Evolutionary conservation across 2,888 invertebrate species (phyloP), one percentile per base, ranked within the genome.

Genomic region (Camponotus fellah): DNA sequence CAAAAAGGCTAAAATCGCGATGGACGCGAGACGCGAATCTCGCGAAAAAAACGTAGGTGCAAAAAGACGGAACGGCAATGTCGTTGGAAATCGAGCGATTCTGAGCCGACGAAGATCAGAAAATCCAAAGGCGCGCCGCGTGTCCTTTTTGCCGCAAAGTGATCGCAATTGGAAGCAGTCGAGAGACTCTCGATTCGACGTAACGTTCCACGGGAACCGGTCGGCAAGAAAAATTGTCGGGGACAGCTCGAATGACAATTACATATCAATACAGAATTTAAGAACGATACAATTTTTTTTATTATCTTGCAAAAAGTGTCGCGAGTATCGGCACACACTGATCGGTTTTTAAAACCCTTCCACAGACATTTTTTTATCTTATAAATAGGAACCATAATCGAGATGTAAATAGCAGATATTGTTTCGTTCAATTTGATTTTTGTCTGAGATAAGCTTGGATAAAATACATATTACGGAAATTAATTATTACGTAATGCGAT

Each of bases 191-290:
- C 87, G 91, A 93, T 92, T 91, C 88, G 90, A 89, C 86, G 66
- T 77, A 53, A 88, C 89, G 68, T n/a, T 75, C 68, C 68, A 82
- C 85, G 77, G 75, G 69, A 89, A 90, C 91, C 91, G 92, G 89
- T 90, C 87, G 85, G 12, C 66, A 86, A 87, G 86, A 88, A 86
- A 87, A 62, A 83, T 84, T 83, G 64, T 56, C 72, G 74, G 82
- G 85, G 84, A 86, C 85, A 84, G 85, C 87, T 87, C 85, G 90
- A 93, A 93, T 94, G 94, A 94, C 94, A 94, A 94, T 94, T 94
- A 94, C 94, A 94, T 93, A 94, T 94, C 94, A 94, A 94, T 94
- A 93, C 91, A 88, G 91, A 91, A 93, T 93, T 91, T 92, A 93
- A 92, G 92, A 93, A 91, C 92, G 68, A 46, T 49, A 80, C 46